These are phyloP conservation scores for Sceliomorpha sp. DNA, from an alignment of 2,888 invertebrate genomes.

Conservation along the genomic window DNA sequence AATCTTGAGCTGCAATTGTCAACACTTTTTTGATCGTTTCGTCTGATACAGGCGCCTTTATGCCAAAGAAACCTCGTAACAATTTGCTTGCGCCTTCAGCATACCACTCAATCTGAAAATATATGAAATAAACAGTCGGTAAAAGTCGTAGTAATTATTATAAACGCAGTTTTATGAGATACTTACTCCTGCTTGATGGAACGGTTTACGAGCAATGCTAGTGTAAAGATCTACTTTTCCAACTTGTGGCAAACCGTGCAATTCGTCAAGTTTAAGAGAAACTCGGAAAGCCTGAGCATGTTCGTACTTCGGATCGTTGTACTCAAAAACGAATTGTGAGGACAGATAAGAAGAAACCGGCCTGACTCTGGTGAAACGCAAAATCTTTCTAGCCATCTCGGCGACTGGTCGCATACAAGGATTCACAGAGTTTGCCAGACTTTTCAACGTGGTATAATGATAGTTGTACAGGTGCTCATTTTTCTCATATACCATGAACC, in stretches of 20 bases:
- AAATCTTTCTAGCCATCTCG: slow-evolving; percentile 71
- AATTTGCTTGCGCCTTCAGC: slow-evolving; percentile 4
- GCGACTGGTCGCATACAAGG: slow-evolving; percentile 75
- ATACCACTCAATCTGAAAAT: slow-evolving; percentile 19
- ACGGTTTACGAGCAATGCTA: slow-evolving; percentile 58
- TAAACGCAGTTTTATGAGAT: slow-evolving; percentile 54
- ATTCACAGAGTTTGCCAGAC: slow-evolving; percentile 77
- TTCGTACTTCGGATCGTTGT: slow-evolving; percentile 77
- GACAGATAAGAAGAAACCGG: slow-evolving; percentile 64
- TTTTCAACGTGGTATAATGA: slow-evolving; percentile 79
- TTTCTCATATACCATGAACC: slow-evolving; percentile 80
- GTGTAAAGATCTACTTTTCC: slow-evolving; percentile 64
- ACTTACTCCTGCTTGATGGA: slow-evolving; percentile 57
- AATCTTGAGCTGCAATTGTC: slow-evolving; percentile 40
- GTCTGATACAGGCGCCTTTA: slow-evolving; percentile 32
- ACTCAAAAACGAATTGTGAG: slow-evolving; percentile 76
- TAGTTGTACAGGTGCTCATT: slow-evolving; percentile 81
- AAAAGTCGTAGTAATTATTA: slow-evolving; percentile 8
- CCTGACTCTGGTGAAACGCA: slow-evolving; percentile 72
- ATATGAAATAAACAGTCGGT: background rate
- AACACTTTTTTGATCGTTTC: slow-evolving; percentile 59
- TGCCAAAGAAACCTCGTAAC: slow-evolving; percentile 1
- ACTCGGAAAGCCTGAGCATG: slow-evolving; percentile 75
- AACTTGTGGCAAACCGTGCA: slow-evolving; percentile 71
- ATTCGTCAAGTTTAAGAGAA: slow-evolving; percentile 68